Evolutionary conservation across 2,797 vertebrate species (phyloP).

Genomic region (Microctenopoma stevenorrisi): DNA sequence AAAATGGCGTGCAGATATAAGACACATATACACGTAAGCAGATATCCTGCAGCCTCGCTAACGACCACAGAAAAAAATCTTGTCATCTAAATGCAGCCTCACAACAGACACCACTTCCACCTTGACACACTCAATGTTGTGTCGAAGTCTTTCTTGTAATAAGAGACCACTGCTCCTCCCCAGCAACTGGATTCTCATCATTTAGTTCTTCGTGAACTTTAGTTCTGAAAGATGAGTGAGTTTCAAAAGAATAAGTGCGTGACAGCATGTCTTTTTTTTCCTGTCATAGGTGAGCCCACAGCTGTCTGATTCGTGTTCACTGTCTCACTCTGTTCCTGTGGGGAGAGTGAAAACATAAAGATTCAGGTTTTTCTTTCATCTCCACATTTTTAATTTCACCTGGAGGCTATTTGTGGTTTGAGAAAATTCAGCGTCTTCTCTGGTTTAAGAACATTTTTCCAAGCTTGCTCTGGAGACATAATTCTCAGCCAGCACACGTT

Average conservation of each 20-base stretch:
- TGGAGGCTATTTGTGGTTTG: not conserved
- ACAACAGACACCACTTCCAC: conserved; percentile 57
- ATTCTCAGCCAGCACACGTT: conserved; percentile 12
- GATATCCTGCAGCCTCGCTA: conserved; percentile 31
- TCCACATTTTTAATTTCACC: not conserved
- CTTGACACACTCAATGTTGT: conserved; percentile 19
- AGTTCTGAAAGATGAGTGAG: conserved; percentile 15
- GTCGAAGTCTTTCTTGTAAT: conserved; percentile 50
- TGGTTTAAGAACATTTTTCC: conserved; percentile 8
- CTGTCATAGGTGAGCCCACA: conserved; percentile 7
- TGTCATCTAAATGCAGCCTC: conserved; percentile 31
- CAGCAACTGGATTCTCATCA: conserved; percentile 15
- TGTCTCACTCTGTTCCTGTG: not conserved
- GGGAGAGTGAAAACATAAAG: not conserved
- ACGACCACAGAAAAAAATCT: conserved; percentile 28
- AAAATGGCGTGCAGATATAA: not conserved
- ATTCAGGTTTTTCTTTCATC: too few relatives aligned
- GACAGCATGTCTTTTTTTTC: not conserved
- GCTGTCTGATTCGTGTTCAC: not conserved
- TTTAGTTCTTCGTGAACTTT: conserved; percentile 9
- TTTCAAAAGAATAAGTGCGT: conserved; percentile 9
- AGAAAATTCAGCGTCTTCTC: not conserved
- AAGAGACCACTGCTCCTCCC: conserved; percentile 34
- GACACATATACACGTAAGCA: not conserved
- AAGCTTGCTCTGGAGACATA: not conserved